Base-by-base conservation (phyloP, 1,140 invertebrate species). In the Nebria ingens region DNA sequence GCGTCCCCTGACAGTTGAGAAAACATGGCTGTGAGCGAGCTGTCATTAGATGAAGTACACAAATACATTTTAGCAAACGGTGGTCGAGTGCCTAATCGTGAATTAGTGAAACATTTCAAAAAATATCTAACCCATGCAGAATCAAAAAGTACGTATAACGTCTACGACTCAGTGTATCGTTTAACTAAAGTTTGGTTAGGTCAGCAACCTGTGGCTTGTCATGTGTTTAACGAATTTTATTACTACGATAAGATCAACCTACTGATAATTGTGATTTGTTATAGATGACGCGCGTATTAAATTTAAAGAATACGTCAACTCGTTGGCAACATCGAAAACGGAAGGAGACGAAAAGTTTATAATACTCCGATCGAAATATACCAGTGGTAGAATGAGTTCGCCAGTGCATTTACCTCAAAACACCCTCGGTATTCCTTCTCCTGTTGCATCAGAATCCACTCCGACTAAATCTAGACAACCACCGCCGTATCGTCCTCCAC, bases 301-400 rank as follows among this genome's bases (percentile, higher is more conserved):
- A 60, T 96, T 96, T 68, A 94, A 94, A 74, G 86, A 91, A 56
- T 91, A 87, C 72, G 89, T 97, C 2, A 96, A 95, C 68, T 80
- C 80, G 25, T 72, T 97, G 58, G 89, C 92, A 2, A 85, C 83
- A 4, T 91, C 95, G 50, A 90, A 84, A 68, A 82, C 79, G 60
- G 83, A 86, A 66, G 82, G 82, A 71, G 86, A 86, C 56, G 87
- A 90, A 65, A 93, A 93, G 69, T 89, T 83, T 72, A 70, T 94
- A 40, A 83, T 90, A 40, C 71, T 94, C 6, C 89, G 89, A 69
- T 84, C 83, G 65, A 87, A 85, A 66, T 91, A 83, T 61, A 52
- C 52, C 13, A 11, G 55, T 22, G n/a, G 52, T 19, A 55, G 51
- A 34, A 50, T 25, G 20, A 56, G 19, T 38, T 29, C 21, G 34